phyloP scores from a whole-genome alignment of 2,113 vertebrate genomes.

The Tachysurus fulvidraco region DNA sequence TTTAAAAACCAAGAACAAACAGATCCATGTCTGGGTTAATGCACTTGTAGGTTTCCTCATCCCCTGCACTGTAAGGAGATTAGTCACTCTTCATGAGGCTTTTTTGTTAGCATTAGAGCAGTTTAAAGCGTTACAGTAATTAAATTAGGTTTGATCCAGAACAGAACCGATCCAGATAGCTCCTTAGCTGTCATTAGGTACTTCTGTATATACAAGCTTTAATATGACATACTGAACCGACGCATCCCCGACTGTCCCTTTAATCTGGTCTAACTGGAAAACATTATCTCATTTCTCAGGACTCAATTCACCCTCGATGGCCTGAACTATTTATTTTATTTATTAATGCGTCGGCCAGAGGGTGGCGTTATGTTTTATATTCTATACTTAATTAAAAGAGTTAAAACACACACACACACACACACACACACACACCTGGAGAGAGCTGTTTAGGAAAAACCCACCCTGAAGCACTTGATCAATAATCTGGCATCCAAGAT shows the following conservation, averaged over 20 bases:
- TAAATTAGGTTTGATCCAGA: conserved; percentile 27
- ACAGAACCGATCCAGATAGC: too few relatives aligned
- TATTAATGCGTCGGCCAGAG: conserved; percentile 31
- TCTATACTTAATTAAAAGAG: background rate
- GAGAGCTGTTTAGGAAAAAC: background rate
- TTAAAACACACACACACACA: background rate
- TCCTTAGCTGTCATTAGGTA: conserved; percentile 1
- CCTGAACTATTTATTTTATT: conserved; percentile 53
- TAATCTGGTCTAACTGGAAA: conserved; percentile 54
- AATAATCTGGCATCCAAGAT: background rate
- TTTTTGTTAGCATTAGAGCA: background rate
- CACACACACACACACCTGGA: background rate
- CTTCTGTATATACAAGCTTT: conserved; percentile 31
- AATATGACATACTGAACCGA: background rate
- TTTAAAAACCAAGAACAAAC: conserved; percentile 5
- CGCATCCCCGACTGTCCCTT: conserved; percentile 32
- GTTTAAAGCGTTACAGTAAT: background rate
- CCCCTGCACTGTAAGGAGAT: conserved; percentile 14
- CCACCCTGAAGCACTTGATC: background rate
- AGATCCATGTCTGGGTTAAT: background rate
- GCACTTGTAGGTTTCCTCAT: background rate
- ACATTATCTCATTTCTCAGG: conserved; percentile 50
- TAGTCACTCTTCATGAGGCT: background rate
- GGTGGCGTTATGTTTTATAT: conserved; percentile 24
- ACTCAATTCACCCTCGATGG: conserved; percentile 32